These are phyloP conservation scores for Petroica traversi DNA, from an alignment of 2,113 vertebrate genomes.

Conservation along the genomic window DNA sequence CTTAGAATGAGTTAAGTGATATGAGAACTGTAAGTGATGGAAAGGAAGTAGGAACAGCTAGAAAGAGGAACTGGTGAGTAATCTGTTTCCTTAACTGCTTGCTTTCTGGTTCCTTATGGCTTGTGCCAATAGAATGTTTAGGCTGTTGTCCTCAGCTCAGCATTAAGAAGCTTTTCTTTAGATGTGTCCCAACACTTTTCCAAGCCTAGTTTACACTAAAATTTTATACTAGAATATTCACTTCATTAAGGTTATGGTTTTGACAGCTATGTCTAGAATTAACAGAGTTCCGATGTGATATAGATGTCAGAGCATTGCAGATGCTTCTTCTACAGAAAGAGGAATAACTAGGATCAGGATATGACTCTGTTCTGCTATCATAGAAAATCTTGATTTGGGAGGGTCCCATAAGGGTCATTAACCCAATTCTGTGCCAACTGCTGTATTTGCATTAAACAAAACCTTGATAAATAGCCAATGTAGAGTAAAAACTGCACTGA, in stretches of 20 bases:
- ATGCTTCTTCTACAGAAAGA: background rate
- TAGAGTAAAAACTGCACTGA: background rate
- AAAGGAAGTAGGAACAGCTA: constrained; percentile 21
- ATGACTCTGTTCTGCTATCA: background rate
- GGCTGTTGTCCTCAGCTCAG: background rate
- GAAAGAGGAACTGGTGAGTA: constrained; percentile 38
- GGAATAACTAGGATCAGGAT: background rate
- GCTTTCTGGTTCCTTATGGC: background rate
- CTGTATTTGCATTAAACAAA: background rate
- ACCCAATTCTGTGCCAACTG: background rate
- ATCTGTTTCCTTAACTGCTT: background rate
- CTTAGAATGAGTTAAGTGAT: background rate
- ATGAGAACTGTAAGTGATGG: background rate
- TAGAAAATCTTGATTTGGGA: background rate
- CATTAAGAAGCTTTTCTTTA: background rate
- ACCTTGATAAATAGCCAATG: background rate
- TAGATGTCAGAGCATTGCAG: background rate
- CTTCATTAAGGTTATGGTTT: background rate
- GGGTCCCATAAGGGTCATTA: background rate
- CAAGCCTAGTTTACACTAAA: background rate
- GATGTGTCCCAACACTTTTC: background rate
- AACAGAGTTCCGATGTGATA: background rate
- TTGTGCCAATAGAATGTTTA: background rate
- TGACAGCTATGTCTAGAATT: background rate
- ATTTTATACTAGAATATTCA: background rate